Conservation (phyloP, 2,797 vertebrate genomes). For the Esox masquinongy region DNA sequence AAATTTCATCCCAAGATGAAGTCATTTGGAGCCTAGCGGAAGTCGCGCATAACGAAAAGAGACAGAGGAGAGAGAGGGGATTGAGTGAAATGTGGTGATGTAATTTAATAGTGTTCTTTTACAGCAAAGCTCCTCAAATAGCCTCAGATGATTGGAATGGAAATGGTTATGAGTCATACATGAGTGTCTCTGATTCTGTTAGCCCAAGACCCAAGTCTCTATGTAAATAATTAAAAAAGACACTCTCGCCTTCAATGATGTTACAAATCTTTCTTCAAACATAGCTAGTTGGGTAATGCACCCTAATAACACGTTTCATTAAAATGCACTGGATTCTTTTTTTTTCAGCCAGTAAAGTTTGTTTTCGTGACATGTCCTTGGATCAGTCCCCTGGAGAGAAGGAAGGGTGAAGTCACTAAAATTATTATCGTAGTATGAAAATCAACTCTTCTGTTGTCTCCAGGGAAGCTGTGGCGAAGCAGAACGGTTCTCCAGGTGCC, state of each 20-base stretch:
- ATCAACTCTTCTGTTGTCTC: constrained; percentile 19
- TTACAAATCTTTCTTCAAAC: not conserved
- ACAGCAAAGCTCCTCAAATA: constrained; percentile 31
- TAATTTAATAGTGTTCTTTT: constrained; percentile 35
- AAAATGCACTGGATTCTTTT: not conserved
- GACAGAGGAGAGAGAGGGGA: constrained; percentile 16
- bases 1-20: constrained; percentile 37
- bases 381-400: not conserved
- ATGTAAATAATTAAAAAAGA: not conserved
- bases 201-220: not conserved
- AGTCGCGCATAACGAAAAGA: not conserved
- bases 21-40: constrained; percentile 28
- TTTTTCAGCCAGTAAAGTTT: not conserved
- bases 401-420: not conserved
- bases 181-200: not conserved
- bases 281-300: not conserved
- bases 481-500: constrained; percentile 86
- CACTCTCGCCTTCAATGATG: not conserved
- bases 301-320: not conserved
- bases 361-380: not conserved
- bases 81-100: constrained; percentile 21
- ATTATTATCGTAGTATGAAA: not conserved
- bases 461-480: constrained; percentile 89
- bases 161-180: constrained; percentile 12
- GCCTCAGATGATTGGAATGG: constrained; percentile 9